Percentiles rank a stretch among this genome's conserved stretches.
Conservation (phyloP, 2,113 vertebrate genomes). For the Amphiprion percula region DNA sequence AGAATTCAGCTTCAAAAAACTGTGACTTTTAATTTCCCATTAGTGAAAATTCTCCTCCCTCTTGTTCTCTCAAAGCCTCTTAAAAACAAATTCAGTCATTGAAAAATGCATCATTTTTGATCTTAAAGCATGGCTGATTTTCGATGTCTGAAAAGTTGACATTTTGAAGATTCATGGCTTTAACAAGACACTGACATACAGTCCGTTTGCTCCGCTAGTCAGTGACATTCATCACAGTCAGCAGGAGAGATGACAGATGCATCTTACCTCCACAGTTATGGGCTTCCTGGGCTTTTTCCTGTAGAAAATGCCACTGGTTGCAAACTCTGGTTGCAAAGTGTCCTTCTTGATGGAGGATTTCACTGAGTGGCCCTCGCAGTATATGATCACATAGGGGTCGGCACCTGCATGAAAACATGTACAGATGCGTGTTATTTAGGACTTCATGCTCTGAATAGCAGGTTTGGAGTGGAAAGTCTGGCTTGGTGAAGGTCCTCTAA, state of each 20-base stretch:
- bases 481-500: constrained; percentile 66
- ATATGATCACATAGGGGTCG: constrained; percentile 91
- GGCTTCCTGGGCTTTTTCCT: constrained; percentile 87
- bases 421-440: not conserved
- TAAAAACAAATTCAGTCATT: not conserved
- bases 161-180: not conserved
- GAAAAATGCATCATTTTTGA: not conserved
- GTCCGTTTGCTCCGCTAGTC: not conserved
- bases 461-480: not conserved
- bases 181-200: not conserved
- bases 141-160: not conserved
- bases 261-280: constrained; percentile 89
- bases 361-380: constrained; percentile 87
- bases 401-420: constrained; percentile 81
- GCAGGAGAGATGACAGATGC: not conserved
- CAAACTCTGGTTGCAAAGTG: constrained; percentile 85
- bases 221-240: not conserved
- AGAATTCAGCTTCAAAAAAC: too few relatives aligned
- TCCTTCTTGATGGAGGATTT: constrained; percentile 83
- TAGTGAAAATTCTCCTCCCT: not conserved
- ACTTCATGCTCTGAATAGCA: not conserved
- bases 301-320: constrained; percentile 91
- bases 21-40: too few relatives aligned
- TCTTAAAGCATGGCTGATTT: not conserved
- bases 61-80: not conserved